Percentiles rank a stretch among this genome's conserved stretches.
These are phyloP conservation scores for Drosophila nigrodunni DNA, from an alignment of 1,140 invertebrate species.

Conservation along the genomic window DNA sequence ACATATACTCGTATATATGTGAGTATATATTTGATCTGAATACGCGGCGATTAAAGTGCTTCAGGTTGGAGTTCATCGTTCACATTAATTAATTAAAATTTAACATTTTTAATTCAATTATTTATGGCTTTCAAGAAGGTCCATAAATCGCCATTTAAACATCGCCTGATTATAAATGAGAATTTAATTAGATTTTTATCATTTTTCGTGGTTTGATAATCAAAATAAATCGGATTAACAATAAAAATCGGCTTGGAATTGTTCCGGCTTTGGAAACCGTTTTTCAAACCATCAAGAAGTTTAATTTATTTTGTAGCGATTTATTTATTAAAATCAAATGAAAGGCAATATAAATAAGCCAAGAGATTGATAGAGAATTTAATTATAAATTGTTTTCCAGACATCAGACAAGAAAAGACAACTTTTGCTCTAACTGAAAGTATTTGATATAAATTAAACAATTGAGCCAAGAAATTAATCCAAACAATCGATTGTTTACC, in stretches of 20 bases:
- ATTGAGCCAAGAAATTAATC: slow-evolving; percentile 5
- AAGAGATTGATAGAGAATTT: neutral
- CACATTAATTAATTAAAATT: slow-evolving; percentile 27
- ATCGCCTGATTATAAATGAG: slow-evolving; percentile 25
- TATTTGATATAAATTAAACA: slow-evolving; percentile 1
- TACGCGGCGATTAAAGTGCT: neutral
- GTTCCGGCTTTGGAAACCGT: slow-evolving; percentile 1
- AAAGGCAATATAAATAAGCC: neutral
- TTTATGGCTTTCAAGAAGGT: neutral
- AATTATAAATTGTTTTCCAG: slow-evolving; percentile 1
- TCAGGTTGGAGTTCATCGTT: slow-evolving; percentile 22
- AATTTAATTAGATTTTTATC: slow-evolving; percentile 39
- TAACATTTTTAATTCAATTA: neutral
- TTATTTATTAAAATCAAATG: slow-evolving; percentile 7
- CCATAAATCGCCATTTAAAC: slow-evolving; percentile 20
- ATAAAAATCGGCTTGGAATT: slow-evolving; percentile 1
- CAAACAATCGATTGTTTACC: slow-evolving; percentile 2
- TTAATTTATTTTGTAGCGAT: slow-evolving; percentile 16
- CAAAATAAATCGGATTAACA: slow-evolving; percentile 5
- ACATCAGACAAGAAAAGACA: neutral
- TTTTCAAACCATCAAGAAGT: neutral
- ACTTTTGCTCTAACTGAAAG: no score
- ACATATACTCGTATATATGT: no score
- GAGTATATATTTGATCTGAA: slow-evolving; percentile 5
- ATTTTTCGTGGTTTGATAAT: neutral